These are phyloP conservation scores for Tetrax tetrax DNA, from an alignment of 2,113 vertebrate species.

Conservation along the genomic window DNA sequence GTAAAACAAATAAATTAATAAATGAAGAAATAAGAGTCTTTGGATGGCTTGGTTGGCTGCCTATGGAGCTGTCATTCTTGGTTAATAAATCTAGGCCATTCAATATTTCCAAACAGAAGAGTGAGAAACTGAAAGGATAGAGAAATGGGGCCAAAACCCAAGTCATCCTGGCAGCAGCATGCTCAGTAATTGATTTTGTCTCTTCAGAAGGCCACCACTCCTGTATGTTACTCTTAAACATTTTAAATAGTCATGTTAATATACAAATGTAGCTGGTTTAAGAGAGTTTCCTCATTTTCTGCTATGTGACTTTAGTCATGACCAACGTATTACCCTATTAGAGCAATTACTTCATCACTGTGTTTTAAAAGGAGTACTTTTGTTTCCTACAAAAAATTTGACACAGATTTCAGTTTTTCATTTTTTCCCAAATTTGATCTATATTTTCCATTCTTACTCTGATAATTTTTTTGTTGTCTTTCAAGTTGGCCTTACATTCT, in stretches of 20 bases:
- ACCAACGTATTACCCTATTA: not conserved
- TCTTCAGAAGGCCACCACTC: not conserved
- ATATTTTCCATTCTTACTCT: not conserved
- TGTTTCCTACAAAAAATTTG: not conserved
- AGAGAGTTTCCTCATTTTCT: not conserved
- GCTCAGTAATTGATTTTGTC: not conserved
- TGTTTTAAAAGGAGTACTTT: not conserved
- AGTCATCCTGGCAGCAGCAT: not conserved
- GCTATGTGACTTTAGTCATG: not conserved
- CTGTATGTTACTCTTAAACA: not conserved
- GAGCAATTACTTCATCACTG: not conserved
- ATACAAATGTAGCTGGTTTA: not conserved
- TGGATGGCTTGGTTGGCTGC: not conserved
- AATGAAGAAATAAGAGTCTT: slow-evolving; percentile 21
- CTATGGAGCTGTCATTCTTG: not conserved
- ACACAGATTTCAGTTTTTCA: not conserved
- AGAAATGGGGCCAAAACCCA: not conserved
- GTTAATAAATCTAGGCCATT: not conserved
- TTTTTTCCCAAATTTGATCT: not conserved
- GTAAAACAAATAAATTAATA: slow-evolving; percentile 52
- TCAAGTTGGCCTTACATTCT: not conserved
- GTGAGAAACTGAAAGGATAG: slow-evolving; percentile 29
- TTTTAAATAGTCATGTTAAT: not conserved
- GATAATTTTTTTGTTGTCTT: not conserved
- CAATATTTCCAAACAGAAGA: slow-evolving; percentile 34